Evolutionary conservation across 2,888 invertebrate species (phyloP), one percentile per base, ranked within the genome.

Genomic region (Glaucopsyche alexis): DNA sequence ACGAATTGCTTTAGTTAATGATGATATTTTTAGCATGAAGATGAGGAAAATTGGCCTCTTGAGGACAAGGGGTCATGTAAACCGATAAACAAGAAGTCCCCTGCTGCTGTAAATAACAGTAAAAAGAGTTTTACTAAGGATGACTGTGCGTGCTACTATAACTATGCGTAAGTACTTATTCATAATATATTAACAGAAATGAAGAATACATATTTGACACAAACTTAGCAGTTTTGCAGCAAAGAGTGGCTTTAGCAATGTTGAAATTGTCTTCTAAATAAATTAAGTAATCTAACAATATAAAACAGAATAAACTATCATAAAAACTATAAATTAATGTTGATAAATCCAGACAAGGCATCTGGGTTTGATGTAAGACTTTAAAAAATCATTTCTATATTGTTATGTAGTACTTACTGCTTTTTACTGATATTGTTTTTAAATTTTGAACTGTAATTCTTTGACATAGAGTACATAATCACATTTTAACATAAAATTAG

Each of bases 71-170:
- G 83, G 71, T 77, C 87, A 50, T 87, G 85, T 76, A 89, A 89
- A 79, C 85, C 83, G 71, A 83, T 75, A 70, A 84, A 80, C 75
- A 89, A 88, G 76, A 90, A 90, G 79, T 76, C 81, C 73, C 78
- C 81, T 38, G 82, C 83, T 74, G 80, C 82, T 69, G 82, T 85
- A 50, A 75, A 85, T 71, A 87, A 85, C 74, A 85, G 86, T 77
- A 85, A 87, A 78, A 81, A 84, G 73, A 78, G 83, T 55, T 82
- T 83, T 77, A 82, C 89, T 76, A 90, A 89, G 79, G 90, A 91
- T 85, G 91, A 92, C 79, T 87, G 88, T 76, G 89, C 94, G 42
- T 93, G 92, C 77, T 94, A 94, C 81, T 94, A 93, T 80, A 94
- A 94, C 80, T 77, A 75, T 76, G 75, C 73, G 74, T 76, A 73